A percentile compares a stretch with the other conserved stretches of the same genome.
Evolutionary conservation across 1,140 invertebrate genomes (phyloP).

Genomic region (Bombus superbus): DNA sequence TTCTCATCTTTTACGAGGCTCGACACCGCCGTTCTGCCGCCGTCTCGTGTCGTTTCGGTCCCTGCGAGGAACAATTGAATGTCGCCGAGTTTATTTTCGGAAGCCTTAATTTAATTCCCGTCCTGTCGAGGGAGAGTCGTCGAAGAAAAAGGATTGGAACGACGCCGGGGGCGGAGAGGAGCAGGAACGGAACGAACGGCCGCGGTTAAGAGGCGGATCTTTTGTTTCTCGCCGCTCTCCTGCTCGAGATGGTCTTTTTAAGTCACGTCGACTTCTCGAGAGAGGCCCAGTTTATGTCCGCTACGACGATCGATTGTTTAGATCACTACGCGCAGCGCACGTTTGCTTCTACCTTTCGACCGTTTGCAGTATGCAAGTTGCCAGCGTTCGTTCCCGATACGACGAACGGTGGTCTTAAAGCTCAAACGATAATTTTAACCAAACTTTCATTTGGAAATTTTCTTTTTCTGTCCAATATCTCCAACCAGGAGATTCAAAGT

Average conservation of each 20-base stretch:
- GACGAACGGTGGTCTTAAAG: neutral
- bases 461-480: neutral
- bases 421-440: neutral
- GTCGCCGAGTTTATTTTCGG: constrained; percentile 76
- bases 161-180: neutral
- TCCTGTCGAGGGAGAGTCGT: constrained; percentile 42
- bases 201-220: constrained; percentile 68
- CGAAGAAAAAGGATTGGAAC: constrained; percentile 39
- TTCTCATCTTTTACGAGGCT: constrained; percentile 75
- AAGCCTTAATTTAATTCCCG: constrained; percentile 75
- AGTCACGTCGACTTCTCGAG: constrained; percentile 63
- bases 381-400: neutral
- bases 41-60: constrained; percentile 58
- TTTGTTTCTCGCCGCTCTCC: constrained; percentile 70
- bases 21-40: constrained; percentile 51
- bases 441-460: neutral
- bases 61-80: constrained; percentile 72
- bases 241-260: constrained; percentile 69
- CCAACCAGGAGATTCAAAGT: neutral
- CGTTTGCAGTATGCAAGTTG: neutral
- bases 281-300: constrained; percentile 31
- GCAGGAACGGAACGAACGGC: constrained; percentile 49
- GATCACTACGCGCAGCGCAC: constrained; percentile 20
- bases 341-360: neutral
- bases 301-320: constrained; percentile 45